Conservation (phyloP, 2,113 vertebrate genomes). For the Triplophysa siluroides region DNA sequence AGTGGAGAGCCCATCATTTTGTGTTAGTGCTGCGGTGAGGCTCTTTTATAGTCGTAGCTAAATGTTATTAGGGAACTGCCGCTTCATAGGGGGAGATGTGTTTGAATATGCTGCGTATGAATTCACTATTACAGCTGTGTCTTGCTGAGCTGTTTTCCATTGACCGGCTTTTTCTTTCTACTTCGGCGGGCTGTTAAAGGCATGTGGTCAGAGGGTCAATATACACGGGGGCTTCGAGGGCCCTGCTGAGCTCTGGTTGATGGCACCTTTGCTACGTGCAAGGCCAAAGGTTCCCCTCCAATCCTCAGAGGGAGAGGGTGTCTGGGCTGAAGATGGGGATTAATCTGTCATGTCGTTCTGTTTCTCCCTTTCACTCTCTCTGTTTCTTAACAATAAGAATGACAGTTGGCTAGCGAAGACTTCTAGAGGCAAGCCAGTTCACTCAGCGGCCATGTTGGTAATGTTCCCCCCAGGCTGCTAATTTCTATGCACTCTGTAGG, state of each 20-base stretch:
- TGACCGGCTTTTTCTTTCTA: slow-evolving; percentile 17
- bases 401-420: neutral
- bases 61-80: slow-evolving; percentile 21
- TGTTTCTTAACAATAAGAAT: slow-evolving; percentile 19
- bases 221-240: slow-evolving; percentile 14
- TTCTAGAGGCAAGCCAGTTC: slow-evolving; percentile 4
- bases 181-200: slow-evolving; percentile 36
- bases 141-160: slow-evolving; percentile 12
- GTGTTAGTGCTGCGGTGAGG: slow-evolving; percentile 22
- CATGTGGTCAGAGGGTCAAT: slow-evolving; percentile 28
- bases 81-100: slow-evolving; percentile 1
- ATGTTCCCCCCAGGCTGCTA: neutral
- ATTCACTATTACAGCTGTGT: slow-evolving; percentile 12
- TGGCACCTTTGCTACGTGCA: slow-evolving; percentile 19
- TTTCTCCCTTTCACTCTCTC: neutral
- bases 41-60: slow-evolving; percentile 23
- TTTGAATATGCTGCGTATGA: slow-evolving; percentile 1
- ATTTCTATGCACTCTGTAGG: neutral
- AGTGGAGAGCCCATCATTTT: slow-evolving; percentile 30
- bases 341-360: slow-evolving; percentile 9
- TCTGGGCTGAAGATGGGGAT: slow-evolving; percentile 9
- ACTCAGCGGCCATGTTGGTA: neutral
- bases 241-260: slow-evolving; percentile 30
- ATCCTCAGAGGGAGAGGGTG: slow-evolving; percentile 12
- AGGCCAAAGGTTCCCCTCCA: slow-evolving; percentile 11